Conservation (phyloP, 1,140 invertebrate genomes). For the Neodiprion fabricii region DNA sequence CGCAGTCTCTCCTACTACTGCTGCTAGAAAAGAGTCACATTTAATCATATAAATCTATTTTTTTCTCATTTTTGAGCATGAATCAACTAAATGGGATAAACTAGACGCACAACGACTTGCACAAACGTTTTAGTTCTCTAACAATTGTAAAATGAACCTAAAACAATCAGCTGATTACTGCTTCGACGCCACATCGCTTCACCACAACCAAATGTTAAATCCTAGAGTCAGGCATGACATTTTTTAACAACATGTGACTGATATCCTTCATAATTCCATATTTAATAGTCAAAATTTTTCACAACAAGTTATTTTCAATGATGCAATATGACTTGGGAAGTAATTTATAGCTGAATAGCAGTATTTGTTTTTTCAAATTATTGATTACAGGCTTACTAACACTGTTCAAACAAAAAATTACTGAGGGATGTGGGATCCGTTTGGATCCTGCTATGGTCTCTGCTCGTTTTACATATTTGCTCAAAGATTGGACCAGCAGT, state of each 20-base stretch:
- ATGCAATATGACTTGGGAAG: not conserved
- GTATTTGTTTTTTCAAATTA: conserved; percentile 1
- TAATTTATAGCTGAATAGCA: not conserved
- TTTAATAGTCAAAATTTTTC: not conserved
- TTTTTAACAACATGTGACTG: conserved; percentile 3
- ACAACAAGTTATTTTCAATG: not conserved
- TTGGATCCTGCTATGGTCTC: conserved; percentile 76
- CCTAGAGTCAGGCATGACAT: not conserved
- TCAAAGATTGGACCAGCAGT: conserved; percentile 74
- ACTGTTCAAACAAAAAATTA: conserved; percentile 82
- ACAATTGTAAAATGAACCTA: too few species aligned
- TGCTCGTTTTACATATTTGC: conserved; percentile 81
- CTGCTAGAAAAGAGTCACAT: too few species aligned
- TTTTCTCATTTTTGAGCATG: too few species aligned
- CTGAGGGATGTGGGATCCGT: conserved; percentile 61
- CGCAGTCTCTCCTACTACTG: too few species aligned
- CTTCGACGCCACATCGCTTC: too few species aligned
- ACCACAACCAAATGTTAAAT: too few species aligned
- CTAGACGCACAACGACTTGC: too few species aligned
- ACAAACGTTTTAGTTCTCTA: too few species aligned
- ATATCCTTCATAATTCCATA: not conserved
- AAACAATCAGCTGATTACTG: too few species aligned
- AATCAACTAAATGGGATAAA: too few species aligned
- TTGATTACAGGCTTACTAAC: conserved; percentile 69
- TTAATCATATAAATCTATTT: too few species aligned